These are phyloP conservation scores for Ceyx margarethae DNA, from an alignment of 2,113 vertebrate species.

Conservation along the genomic window DNA sequence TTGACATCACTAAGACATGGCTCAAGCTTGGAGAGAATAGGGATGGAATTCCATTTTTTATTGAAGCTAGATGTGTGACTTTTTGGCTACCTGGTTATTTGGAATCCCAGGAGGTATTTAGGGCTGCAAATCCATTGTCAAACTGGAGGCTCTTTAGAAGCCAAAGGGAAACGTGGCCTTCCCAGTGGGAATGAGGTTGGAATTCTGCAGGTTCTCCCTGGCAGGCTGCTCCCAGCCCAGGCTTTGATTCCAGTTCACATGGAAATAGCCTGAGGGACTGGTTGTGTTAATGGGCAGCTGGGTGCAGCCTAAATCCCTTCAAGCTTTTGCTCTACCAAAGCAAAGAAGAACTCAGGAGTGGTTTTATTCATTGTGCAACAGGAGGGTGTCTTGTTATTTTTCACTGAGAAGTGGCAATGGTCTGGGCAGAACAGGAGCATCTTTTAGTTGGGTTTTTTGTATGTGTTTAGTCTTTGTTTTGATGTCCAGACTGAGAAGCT, in stretches of 20 bases:
- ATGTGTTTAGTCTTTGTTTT: background rate
- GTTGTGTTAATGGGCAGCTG: constrained; percentile 26
- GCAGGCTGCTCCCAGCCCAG: background rate
- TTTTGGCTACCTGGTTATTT: background rate
- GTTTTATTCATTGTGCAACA: background rate
- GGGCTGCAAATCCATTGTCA: background rate
- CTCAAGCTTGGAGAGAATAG: background rate
- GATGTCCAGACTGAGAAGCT: background rate
- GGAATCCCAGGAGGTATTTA: background rate
- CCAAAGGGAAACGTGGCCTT: background rate
- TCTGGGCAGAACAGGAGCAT: background rate
- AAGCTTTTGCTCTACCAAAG: background rate
- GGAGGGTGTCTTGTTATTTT: background rate
- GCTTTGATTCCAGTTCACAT: constrained; percentile 37
- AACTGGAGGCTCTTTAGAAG: background rate
- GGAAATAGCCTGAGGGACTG: constrained; percentile 15
- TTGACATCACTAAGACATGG: background rate
- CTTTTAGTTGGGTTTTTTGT: background rate
- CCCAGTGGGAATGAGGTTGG: background rate
- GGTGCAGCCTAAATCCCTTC: constrained; percentile 7
- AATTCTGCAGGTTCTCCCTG: background rate
- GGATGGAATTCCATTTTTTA: background rate
- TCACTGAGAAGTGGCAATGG: background rate
- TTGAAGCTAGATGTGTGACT: background rate
- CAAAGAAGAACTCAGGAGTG: background rate